Evolutionary conservation across 2,113 vertebrate genomes (phyloP).

Genomic region (Nannospalax galili): DNA sequence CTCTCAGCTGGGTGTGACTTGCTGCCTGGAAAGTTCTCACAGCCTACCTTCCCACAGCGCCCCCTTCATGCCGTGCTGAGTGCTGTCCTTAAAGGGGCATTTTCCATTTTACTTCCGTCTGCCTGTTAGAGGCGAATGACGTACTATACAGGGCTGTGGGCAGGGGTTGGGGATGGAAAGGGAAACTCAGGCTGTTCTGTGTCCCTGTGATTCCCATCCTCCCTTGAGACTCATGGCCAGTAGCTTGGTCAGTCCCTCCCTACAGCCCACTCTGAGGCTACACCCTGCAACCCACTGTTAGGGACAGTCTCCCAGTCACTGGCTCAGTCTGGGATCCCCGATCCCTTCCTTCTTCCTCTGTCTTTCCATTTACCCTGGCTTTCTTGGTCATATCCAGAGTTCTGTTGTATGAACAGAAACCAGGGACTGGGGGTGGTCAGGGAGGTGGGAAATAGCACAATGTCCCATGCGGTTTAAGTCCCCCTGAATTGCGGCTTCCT

Average conservation of each 20-base stretch:
- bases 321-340: neutral
- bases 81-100: too few relatives aligned
- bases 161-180: neutral
- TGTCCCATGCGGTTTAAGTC: rapidly evolving
- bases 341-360: rapidly evolving
- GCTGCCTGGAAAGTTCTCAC: neutral
- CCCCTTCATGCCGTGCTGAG: rapidly evolving
- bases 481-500: neutral
- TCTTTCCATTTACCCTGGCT: rapidly evolving
- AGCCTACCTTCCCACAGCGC: neutral
- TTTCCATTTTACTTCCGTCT: too few relatives aligned
- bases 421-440: neutral
- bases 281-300: neutral
- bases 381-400: neutral
- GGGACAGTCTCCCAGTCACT: too few relatives aligned
- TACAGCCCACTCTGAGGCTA: neutral
- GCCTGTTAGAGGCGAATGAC: neutral
- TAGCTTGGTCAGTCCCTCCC: neutral
- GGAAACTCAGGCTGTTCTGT: neutral
- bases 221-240: neutral
- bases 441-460: neutral
- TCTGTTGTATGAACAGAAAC: rapidly evolving
- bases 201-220: neutral
- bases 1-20: rapidly evolving
- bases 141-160: neutral